These are phyloP conservation scores for Mastomys natalensis DNA, from an alignment of 2,113 vertebrate genomes.

Conservation along the genomic window DNA sequence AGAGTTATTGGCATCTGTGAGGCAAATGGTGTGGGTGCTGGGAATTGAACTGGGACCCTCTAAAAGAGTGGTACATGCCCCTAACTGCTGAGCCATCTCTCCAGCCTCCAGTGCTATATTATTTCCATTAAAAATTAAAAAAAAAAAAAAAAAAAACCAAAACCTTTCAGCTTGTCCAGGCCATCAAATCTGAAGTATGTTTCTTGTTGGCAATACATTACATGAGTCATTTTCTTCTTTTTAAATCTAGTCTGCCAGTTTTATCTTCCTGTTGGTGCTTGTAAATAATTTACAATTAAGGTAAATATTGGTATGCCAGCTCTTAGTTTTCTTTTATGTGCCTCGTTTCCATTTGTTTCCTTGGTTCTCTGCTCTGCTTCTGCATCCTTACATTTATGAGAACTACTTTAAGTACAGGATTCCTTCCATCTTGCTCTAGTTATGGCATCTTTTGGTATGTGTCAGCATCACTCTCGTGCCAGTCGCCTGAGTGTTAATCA, in stretches of 20 bases:
- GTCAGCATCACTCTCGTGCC: fast-evolving
- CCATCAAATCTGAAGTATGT: not conserved
- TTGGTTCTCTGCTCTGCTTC: not conserved
- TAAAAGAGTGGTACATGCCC: not conserved
- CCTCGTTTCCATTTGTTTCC: not conserved
- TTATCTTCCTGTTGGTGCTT: not conserved
- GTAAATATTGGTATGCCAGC: not conserved
- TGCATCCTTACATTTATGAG: not conserved
- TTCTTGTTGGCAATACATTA: not conserved
- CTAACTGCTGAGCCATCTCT: not conserved
- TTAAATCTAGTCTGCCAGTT: not conserved
- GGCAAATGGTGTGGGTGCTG: not conserved
- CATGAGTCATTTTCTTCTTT: not conserved
- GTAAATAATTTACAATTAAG: not conserved
- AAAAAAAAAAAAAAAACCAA: not conserved
- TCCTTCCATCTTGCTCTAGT: not conserved
- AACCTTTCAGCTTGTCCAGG: not conserved
- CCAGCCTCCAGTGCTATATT: not conserved
- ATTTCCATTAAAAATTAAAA: not conserved
- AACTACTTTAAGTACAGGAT: not conserved
- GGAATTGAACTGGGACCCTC: not conserved
- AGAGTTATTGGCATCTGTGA: not conserved
- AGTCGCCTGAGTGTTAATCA: not conserved
- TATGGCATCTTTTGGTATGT: too few species aligned
- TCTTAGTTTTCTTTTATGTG: not conserved